Conservation (phyloP, 2,797 vertebrate genomes). For the Silurus aristotelis region DNA sequence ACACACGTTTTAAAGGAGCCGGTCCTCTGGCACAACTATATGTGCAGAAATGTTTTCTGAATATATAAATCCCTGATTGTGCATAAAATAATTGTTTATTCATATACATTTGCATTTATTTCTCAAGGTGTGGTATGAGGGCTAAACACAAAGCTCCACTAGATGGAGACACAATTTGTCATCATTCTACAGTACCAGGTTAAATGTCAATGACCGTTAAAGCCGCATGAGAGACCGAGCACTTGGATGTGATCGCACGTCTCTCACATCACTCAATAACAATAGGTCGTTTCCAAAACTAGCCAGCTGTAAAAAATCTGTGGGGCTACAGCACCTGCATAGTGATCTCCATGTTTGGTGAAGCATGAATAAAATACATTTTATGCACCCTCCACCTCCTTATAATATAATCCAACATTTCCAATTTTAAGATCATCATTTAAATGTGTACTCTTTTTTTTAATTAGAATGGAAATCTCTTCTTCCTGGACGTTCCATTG, state of each 20-base stretch:
- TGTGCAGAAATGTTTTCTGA: background rate
- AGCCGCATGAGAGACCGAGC: constrained; percentile 6
- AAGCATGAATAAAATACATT: background rate
- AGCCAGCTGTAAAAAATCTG: constrained; percentile 6
- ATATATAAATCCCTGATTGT: background rate
- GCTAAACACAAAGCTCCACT: constrained; percentile 43
- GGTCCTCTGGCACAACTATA: background rate
- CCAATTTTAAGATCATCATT: background rate
- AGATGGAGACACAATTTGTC: constrained; percentile 54
- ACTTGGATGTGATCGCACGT: constrained; percentile 23
- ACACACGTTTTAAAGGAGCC: background rate
- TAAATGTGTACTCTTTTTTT: background rate
- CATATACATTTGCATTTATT: too few species aligned
- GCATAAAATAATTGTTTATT: background rate
- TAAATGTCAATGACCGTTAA: constrained; percentile 9
- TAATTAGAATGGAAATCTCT: background rate
- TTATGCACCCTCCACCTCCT: background rate
- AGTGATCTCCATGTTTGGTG: background rate
- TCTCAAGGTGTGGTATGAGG: background rate
- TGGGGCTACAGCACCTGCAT: background rate
- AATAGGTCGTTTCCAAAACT: background rate
- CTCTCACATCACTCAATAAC: background rate
- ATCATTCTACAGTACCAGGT: constrained; percentile 12
- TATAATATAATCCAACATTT: background rate
- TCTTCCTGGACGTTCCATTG: background rate